These are phyloP conservation scores for Magallana ariakensis DNA, from an alignment of 1,140 invertebrate species.

Conservation along the genomic window DNA sequence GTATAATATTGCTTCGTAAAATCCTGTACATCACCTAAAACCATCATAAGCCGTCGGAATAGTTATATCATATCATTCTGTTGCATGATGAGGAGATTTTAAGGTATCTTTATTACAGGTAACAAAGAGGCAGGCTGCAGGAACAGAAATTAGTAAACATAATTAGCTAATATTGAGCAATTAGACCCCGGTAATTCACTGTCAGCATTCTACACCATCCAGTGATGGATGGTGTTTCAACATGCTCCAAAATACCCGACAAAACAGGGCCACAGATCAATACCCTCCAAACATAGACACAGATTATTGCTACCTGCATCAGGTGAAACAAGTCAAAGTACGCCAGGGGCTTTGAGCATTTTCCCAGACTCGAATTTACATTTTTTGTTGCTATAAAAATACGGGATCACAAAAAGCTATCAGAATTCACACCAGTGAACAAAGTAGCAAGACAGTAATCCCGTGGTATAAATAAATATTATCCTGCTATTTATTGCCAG, in stretches of 20 bases:
- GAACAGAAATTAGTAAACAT: constrained; percentile 31
- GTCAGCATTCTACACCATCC: not conserved
- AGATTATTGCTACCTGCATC: constrained; percentile 1
- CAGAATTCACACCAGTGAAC: constrained; percentile 19
- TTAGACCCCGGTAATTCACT: constrained; percentile 8
- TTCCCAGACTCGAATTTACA: constrained; percentile 13
- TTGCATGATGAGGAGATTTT: constrained; percentile 21
- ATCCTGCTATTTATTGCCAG: constrained; percentile 6
- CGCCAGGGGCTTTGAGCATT: not conserved
- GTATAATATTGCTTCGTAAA: too few species aligned
- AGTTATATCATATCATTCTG: not conserved
- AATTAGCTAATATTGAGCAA: constrained; percentile 20
- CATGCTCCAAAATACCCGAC: not conserved
- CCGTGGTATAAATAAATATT: constrained; percentile 28
- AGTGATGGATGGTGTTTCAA: not conserved
- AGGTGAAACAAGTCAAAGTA: constrained; percentile 8
- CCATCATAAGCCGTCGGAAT: not conserved
- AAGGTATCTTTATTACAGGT: not conserved
- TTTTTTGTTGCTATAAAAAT: constrained; percentile 31
- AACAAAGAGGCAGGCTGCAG: not conserved
- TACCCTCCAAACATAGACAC: not conserved
- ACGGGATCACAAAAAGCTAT: constrained; percentile 24
- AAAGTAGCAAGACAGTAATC: constrained; percentile 6
- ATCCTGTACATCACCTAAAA: too few species aligned
- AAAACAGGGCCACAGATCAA: constrained; percentile 2